Conservation (phyloP, 1,140 invertebrate species). For the Macrotrachela quadricornifera region DNA sequence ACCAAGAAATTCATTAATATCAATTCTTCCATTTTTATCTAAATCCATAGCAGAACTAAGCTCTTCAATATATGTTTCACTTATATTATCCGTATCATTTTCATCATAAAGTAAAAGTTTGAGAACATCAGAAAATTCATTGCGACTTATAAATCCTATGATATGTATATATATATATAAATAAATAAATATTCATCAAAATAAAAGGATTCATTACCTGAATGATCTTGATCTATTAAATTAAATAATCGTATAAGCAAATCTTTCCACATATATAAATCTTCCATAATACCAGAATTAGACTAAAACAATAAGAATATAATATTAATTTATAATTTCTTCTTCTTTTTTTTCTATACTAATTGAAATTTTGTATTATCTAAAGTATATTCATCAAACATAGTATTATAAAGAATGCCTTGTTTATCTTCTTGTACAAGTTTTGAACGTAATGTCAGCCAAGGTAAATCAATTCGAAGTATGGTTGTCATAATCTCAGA, state of each 20-base stretch:
- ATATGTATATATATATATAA: no score
- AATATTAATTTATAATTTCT: background rate
- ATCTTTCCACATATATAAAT: slow-evolving; percentile 61
- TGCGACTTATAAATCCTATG: no score
- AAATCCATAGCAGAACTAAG: no score
- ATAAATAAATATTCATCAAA: no score
- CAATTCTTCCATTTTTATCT: no score
- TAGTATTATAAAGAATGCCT: slow-evolving; percentile 49
- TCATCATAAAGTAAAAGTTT: no score
- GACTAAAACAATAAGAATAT: background rate
- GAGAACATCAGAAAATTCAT: no score
- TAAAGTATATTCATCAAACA: slow-evolving; percentile 33
- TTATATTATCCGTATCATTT: no score
- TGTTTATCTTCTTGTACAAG: slow-evolving; percentile 42
- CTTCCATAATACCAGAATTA: slow-evolving; percentile 34
- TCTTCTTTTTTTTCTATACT: background rate
- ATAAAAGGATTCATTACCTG: slow-evolving; percentile 41
- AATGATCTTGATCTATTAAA: slow-evolving; percentile 74
- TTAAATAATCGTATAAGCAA: slow-evolving; percentile 68
- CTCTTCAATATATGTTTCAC: no score
- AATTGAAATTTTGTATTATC: background rate
- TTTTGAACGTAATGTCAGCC: slow-evolving; percentile 53
- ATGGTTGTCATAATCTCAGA: slow-evolving; percentile 49
- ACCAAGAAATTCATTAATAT: no score
- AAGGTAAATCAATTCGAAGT: slow-evolving; percentile 51